Percentiles rank a stretch among this genome's conserved stretches.
These are phyloP conservation scores for Brachionus plicatilis DNA, from an alignment of 1,140 invertebrate genomes.

Conservation along the genomic window DNA sequence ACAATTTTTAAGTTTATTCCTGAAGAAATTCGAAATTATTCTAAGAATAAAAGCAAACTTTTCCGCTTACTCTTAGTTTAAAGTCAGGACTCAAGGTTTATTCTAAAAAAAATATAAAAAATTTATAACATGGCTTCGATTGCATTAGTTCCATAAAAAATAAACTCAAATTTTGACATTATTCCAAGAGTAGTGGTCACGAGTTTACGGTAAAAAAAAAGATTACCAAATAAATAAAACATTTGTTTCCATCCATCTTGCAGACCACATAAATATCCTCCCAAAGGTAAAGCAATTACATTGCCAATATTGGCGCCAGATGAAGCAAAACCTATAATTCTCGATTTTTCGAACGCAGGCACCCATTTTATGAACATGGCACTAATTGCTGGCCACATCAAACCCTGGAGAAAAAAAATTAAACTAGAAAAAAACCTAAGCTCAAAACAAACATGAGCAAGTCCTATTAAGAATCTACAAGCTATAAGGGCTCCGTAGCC, in stretches of 20 bases:
- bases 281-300: constrained; percentile 36
- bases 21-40: too few species aligned
- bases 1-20: too few species aligned
- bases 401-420: constrained; percentile 33
- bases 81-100: too few species aligned
- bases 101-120: too few species aligned
- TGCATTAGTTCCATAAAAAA: too few species aligned
- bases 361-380: constrained; percentile 49
- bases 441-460: not conserved
- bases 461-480: constrained; percentile 21
- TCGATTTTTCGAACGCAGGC: constrained; percentile 47
- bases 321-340: constrained; percentile 46
- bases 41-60: too few species aligned
- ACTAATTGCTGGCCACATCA: constrained; percentile 46
- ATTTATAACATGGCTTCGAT: too few species aligned
- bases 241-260: constrained; percentile 22
- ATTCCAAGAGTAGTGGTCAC: too few species aligned
- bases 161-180: too few species aligned
- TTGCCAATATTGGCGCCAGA: constrained; percentile 44
- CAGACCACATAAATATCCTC: constrained; percentile 11
- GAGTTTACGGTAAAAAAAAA: not conserved
- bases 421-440: not conserved
- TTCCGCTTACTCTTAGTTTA: too few species aligned
- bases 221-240: constrained; percentile 33
- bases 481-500: not conserved